These are phyloP conservation scores for Bambusicola thoracicus DNA, from an alignment of 2,113 vertebrate genomes.

Conservation along the genomic window DNA sequence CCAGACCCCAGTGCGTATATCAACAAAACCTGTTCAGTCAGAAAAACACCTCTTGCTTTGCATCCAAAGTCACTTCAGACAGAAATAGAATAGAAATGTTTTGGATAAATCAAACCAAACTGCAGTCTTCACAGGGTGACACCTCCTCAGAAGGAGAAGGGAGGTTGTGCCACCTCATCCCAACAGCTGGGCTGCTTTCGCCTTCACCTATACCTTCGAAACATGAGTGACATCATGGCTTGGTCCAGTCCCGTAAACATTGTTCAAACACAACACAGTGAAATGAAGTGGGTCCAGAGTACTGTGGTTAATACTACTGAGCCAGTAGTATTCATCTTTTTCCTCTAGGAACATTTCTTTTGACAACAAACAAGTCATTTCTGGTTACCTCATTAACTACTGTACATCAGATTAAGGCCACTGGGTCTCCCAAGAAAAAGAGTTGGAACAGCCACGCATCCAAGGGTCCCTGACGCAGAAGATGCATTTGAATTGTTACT, in stretches of 20 bases:
- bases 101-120: not conserved
- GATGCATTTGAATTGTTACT: not conserved
- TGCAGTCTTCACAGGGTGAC: not conserved
- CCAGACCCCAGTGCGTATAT: not conserved
- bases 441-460: not conserved
- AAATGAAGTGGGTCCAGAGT: not conserved
- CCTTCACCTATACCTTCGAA: not conserved
- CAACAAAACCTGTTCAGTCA: not conserved
- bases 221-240: not conserved
- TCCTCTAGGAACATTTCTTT: not conserved
- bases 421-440: not conserved
- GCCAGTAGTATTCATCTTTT: not conserved
- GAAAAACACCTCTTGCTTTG: not conserved
- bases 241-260: not conserved
- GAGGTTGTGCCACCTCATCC: accelerated
- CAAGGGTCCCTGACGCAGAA: not conserved
- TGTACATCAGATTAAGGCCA: not conserved
- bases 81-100: not conserved
- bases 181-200: not conserved
- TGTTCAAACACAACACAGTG: not conserved
- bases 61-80: not conserved
- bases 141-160: not conserved
- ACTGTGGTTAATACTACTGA: not conserved
- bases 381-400: not conserved
- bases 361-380: not conserved